Base-by-base conservation (phyloP, 1,140 invertebrate species). In the Aporrectodea caliginosa region DNA sequence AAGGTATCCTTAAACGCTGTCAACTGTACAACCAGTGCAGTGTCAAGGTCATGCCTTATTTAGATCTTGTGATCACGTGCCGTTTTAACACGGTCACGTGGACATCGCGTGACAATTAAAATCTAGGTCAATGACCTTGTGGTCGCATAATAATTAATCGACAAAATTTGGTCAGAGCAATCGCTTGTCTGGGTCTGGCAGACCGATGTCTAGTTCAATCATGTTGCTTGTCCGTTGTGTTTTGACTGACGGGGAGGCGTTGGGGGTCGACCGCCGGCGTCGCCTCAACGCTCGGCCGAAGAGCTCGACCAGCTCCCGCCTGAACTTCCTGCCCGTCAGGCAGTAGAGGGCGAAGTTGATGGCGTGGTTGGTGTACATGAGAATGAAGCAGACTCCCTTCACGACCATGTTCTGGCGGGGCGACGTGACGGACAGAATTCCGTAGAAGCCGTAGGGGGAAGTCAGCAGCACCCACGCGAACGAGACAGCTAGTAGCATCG, bases 401-500 rank as follows among this genome's bases (percentile, higher is more conserved):
- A 72, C 31, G 2, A 72, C 12, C n/a, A 72, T 6, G 22, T 58
- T 12, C 43, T 22, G 22, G 6, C 43, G 6, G 43, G 6, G 6
- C 6, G 43, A 12, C 6, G 22, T 58, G 43, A 22, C 6, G 6
- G 43, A 6, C 22, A 58, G 6, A 22, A 58, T 58, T 6, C 43
- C 43, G 43, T 78, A 82, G 6, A 87, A 79, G 72, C 84, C 84
- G 82, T 86, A 86, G 16, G 88, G 88, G 27, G 86, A 79, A n/a
- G 87, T 88, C 14, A 85, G 84, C 16, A 86, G 27, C 22, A 88
- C 80, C 72, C 87, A 88, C 35, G 84, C 84, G 79, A 87, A 84
- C 0, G 87, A 88, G 1, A 88, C 83, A 1, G 85, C 81, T 14
- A 88, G 79, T 29, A 88, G 75, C 85, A 88, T 87, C 2, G 83